These are phyloP conservation scores for Platygyra sinensis DNA, from an alignment of 64 coral and sea anemone genomes.

Conservation along the genomic window DNA sequence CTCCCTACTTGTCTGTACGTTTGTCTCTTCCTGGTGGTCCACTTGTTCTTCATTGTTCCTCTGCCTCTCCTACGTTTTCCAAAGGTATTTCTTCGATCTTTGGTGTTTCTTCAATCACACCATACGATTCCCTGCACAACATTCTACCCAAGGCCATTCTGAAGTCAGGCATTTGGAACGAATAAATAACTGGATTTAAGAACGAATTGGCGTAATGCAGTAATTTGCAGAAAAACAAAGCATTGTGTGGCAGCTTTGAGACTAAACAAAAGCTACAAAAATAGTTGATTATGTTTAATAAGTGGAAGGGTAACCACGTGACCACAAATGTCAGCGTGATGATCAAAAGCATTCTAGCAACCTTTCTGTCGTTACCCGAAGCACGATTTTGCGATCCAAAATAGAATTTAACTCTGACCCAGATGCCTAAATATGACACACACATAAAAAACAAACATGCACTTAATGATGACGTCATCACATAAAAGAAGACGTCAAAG, in stretches of 20 bases:
- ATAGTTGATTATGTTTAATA: constrained; percentile 75
- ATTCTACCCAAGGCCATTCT: constrained; percentile 25
- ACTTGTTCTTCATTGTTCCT: background rate
- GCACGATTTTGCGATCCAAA: constrained; percentile 7
- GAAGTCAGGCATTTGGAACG: constrained; percentile 72
- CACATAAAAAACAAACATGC: constrained; percentile 54
- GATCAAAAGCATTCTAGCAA: constrained; percentile 66
- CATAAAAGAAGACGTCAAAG: constrained; percentile 63
- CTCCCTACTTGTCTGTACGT: no score
- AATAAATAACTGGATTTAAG: constrained; percentile 70
- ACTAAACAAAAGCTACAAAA: constrained; percentile 62
- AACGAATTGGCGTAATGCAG: constrained; percentile 69
- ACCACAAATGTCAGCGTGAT: constrained; percentile 59
- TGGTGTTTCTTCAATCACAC: constrained; percentile 26
- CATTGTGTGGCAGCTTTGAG: constrained; percentile 13
- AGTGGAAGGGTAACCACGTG: constrained; percentile 70
- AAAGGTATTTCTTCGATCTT: constrained; percentile 50
- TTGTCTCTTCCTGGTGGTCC: background rate
- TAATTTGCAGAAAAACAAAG: constrained; percentile 68
- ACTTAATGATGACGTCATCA: constrained; percentile 47
- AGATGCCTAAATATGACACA: constrained; percentile 52
- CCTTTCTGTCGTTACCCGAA: constrained; percentile 25
- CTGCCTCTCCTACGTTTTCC: background rate
- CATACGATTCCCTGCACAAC: constrained; percentile 7
- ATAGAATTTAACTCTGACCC: constrained; percentile 51